Base-by-base conservation (phyloP, 2,113 vertebrate species). In the Euleptes europaea region DNA sequence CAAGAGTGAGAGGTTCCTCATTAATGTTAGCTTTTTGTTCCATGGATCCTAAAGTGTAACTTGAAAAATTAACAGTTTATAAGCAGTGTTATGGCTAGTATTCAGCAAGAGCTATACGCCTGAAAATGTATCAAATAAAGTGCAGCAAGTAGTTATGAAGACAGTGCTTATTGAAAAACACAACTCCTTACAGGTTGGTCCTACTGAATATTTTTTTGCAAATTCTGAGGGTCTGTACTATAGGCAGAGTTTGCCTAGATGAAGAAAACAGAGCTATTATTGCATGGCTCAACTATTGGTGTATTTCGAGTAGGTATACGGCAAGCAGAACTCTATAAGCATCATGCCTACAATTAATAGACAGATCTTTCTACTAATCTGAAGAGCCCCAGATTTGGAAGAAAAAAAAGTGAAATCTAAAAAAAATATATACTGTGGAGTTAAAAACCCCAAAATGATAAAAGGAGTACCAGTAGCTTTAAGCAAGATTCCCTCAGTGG, bases 11-110 rank as follows among this genome's bases (percentile, higher is more conserved):
- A 6, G 95, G 95, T 5, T 95, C 94, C 74, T 96, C 91, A 35
- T 92, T 92, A 79, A 74, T n/a, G 79, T 60, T 8, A 19, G 94
- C 92, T 69, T 94, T 89, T 49, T 96, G 94, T 87, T 90, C 92
- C 4, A 95, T 86, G 13, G 95, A 96, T 35, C 96, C 96, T 94
- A 96, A 82, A 86, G 91, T 42, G 23, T 96, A 97, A 90, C 97
- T 97, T 85, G 33, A 54, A 80, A 40, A 80, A 65, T 73, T 23
- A 28, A 79, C 28, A 0, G 5, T 51, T 44, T 35, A 91, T 3
- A 88, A 57, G 14, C 90, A 88, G 80, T 84, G 86, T 10, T 6
- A 63, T 65, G 38, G 5, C 67, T 70, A 70, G 54, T 35, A 78
- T 19, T 26, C 51, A 79, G 44, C 28, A 83, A 33, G 60, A 63